Conservation (phyloP, 2,888 invertebrate genomes). For the Saturnia japonica region DNA sequence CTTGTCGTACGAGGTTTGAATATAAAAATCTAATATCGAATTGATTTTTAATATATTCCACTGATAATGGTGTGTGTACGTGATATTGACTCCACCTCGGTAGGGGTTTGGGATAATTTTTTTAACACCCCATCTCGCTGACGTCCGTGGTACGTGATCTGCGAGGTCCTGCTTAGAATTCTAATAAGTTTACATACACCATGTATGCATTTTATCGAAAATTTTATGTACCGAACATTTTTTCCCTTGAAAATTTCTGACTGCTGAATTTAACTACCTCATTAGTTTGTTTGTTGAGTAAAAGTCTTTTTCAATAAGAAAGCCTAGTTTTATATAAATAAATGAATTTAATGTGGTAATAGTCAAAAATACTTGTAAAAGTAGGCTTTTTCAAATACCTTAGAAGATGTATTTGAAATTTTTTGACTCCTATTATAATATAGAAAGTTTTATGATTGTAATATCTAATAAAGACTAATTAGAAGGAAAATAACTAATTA, state of each 20-base stretch:
- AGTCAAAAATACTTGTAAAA: too few relatives aligned
- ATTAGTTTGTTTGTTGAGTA: background rate
- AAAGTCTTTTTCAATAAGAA: background rate
- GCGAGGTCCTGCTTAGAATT: conserved; percentile 2
- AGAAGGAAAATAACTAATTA: too few relatives aligned
- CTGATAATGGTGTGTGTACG: conserved; percentile 40
- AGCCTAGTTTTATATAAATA: background rate
- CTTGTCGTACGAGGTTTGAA: conserved; percentile 24
- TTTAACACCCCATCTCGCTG: conserved; percentile 14
- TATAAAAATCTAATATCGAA: conserved; percentile 30
- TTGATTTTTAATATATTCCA: conserved; percentile 42
- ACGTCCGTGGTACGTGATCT: conserved; percentile 9
- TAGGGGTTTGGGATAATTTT: conserved; percentile 5
- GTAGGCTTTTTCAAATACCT: too few relatives aligned
- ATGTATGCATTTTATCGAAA: background rate
- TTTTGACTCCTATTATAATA: background rate
- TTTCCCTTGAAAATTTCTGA: background rate
- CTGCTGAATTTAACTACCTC: background rate
- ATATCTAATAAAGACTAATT: background rate
- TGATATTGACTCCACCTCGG: conserved; percentile 26
- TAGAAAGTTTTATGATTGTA: background rate
- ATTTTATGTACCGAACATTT: background rate
- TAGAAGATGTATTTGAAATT: too few relatives aligned
- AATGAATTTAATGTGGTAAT: too few relatives aligned
- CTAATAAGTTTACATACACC: background rate